Evolutionary conservation across 2,888 invertebrate species (phyloP).

Genomic region (Onchidella celtica): DNA sequence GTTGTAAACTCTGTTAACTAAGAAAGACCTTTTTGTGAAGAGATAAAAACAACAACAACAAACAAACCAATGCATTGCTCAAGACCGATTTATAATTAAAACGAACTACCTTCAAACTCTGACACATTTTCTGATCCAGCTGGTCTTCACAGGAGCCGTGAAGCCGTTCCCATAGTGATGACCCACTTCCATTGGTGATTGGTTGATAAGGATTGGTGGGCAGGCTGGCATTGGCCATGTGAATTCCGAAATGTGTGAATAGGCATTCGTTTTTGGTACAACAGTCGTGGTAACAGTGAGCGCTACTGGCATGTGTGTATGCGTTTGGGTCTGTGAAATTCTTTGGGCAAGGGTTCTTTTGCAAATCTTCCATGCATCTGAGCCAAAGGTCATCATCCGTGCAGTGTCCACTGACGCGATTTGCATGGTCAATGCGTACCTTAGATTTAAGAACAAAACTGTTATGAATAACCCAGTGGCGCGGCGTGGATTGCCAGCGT

Average conservation of each 20-base stretch:
- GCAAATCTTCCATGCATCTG: not conserved
- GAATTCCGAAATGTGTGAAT: not conserved
- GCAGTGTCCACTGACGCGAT: not conserved
- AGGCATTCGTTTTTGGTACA: not conserved
- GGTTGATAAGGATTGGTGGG: not conserved
- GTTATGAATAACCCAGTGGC: no score
- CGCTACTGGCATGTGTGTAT: not conserved
- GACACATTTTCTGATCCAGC: not conserved
- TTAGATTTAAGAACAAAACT: not conserved
- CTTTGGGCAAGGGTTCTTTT: not conserved
- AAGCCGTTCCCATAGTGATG: not conserved
- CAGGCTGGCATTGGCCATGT: not conserved
- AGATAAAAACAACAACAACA: no score
- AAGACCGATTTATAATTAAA: no score
- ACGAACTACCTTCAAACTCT: constrained; percentile 7
- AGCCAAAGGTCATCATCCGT: not conserved
- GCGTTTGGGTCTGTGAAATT: not conserved
- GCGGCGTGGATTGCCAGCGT: no score
- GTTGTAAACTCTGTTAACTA: no score
- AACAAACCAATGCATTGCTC: no score
- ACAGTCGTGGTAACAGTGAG: not conserved
- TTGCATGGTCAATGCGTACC: constrained; percentile 1
- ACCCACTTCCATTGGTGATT: not conserved
- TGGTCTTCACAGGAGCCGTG: not conserved
- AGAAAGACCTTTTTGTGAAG: no score